A percentile compares a stretch with the other conserved stretches of the same genome.
Conservation (phyloP, 2,113 vertebrate genomes). For the Ellobius talpinus region DNA sequence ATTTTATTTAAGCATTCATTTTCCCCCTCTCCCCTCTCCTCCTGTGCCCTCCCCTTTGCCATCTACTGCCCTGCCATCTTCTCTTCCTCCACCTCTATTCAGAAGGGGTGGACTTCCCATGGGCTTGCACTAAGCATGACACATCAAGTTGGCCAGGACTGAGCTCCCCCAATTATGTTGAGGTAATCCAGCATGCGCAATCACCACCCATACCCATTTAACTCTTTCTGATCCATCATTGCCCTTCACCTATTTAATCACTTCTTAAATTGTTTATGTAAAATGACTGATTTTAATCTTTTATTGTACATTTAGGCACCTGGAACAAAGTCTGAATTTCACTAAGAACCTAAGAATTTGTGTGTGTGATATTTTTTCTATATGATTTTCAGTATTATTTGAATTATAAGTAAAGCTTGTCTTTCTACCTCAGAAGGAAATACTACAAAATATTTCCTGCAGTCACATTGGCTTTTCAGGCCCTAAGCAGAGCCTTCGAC, state of each 20-base stretch:
- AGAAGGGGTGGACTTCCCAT: no score
- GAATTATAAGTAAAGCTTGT: not conserved
- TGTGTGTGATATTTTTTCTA: not conserved
- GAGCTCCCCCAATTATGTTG: no score
- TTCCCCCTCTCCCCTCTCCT: no score
- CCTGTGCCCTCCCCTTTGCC: no score
- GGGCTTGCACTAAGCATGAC: no score
- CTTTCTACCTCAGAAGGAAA: not conserved
- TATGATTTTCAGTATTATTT: not conserved
- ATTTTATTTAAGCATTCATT: no score
- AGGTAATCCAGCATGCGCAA: no score
- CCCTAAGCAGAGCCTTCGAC: constrained; percentile 9
- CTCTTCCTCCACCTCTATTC: no score
- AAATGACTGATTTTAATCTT: not conserved
- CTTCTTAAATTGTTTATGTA: not conserved
- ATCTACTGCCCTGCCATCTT: no score
- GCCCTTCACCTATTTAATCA: not conserved
- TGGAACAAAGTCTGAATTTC: not conserved
- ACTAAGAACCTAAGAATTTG: not conserved
- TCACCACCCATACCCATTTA: not conserved
- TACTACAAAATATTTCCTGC: not conserved
- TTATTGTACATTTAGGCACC: not conserved
- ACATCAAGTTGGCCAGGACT: no score
- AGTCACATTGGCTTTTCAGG: not conserved
- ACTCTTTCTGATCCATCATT: not conserved